These are phyloP conservation scores for Temnothorax unifasciatus DNA, from an alignment of 2,888 invertebrate genomes.

Conservation along the genomic window DNA sequence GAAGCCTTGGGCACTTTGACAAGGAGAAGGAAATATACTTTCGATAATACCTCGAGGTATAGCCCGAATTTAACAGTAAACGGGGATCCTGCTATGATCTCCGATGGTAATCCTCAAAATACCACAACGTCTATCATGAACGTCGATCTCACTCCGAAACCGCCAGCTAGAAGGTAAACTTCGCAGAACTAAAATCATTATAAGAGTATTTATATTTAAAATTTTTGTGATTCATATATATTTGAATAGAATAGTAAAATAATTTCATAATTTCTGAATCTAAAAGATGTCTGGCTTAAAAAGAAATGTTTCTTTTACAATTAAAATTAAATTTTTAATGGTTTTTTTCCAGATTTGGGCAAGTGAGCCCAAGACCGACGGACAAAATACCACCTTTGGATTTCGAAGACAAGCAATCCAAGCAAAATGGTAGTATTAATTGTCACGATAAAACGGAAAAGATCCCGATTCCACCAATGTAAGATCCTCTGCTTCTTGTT, in stretches of 20 bases:
- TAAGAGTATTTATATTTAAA: not conserved
- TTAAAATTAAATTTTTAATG: slow-evolving; percentile 12
- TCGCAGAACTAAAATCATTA: not conserved
- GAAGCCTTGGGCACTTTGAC: slow-evolving; percentile 82
- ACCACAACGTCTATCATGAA: slow-evolving; percentile 80
- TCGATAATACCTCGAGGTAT: slow-evolving; percentile 78
- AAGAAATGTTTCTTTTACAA: not conserved
- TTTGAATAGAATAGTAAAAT: not conserved
- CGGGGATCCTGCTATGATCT: slow-evolving; percentile 80
- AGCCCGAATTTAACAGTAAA: slow-evolving; percentile 81
- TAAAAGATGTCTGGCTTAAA: not conserved
- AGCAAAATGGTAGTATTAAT: slow-evolving; percentile 68
- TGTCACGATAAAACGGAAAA: slow-evolving; percentile 72
- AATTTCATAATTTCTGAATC: not conserved
- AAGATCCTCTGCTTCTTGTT: slow-evolving; percentile 22
- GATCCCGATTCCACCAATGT: slow-evolving; percentile 80
- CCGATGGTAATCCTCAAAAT: slow-evolving; percentile 80
- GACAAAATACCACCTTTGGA: slow-evolving; percentile 80
- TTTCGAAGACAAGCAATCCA: slow-evolving; percentile 73
- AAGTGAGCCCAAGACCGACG: slow-evolving; percentile 80
- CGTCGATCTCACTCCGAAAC: slow-evolving; percentile 80
- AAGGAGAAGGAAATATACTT: slow-evolving; percentile 82
- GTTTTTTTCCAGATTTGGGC: slow-evolving; percentile 78
- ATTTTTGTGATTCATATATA: not conserved
- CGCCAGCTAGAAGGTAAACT: slow-evolving; percentile 81